Conservation (phyloP, 2,797 vertebrate species). For the Danio aesculapii region DNA sequence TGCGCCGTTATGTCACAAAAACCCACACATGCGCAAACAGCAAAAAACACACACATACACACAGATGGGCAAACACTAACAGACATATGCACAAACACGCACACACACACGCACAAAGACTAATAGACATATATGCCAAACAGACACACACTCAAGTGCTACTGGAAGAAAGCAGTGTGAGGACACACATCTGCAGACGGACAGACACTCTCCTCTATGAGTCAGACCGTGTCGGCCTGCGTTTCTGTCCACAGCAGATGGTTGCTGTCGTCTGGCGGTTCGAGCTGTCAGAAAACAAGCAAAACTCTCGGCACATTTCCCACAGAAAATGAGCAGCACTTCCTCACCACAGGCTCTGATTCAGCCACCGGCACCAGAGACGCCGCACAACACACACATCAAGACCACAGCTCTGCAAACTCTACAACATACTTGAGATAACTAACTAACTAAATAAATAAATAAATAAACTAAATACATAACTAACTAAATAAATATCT, state of each 20-base stretch:
- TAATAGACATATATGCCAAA: no score
- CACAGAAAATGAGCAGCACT: constrained; percentile 18
- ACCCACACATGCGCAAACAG: no score
- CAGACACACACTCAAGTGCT: no score
- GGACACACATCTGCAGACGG: constrained; percentile 2
- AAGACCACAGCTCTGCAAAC: neutral
- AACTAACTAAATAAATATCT: no score
- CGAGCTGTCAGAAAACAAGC: constrained; percentile 29
- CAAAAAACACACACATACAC: no score
- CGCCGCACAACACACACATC: neutral
- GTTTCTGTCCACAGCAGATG: constrained; percentile 38
- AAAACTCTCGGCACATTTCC: constrained; percentile 29
- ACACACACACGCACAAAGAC: no score
- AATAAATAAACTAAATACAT: no score
- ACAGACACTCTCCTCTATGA: constrained; percentile 23
- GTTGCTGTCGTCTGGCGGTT: constrained; percentile 13
- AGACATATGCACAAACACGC: no score
- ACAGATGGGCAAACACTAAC: no score
- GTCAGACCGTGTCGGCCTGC: constrained; percentile 4
- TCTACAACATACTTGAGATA: neutral
- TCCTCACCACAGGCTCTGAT: constrained; percentile 10
- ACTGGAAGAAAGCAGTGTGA: neutral
- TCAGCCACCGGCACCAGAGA: neutral
- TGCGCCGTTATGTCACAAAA: no score
- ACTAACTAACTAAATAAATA: no score